Evolutionary conservation across 1,140 invertebrate species (phyloP), one percentile per base, ranked within the genome.

Genomic region (Hycleus phaleratus): DNA sequence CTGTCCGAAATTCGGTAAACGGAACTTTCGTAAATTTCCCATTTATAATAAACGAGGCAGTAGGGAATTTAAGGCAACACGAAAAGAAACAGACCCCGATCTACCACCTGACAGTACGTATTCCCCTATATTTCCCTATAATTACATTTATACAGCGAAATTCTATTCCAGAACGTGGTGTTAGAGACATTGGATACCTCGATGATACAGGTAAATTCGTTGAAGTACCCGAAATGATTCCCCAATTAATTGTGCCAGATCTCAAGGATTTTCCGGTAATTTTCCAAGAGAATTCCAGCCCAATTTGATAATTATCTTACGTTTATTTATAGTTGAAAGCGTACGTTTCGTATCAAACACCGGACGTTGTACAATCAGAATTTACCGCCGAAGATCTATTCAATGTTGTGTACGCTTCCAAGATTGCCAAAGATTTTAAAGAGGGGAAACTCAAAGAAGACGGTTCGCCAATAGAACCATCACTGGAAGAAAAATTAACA

Each of bases 191-290:
- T 7, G 88, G 87, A 25, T 81, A 81, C 49, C 64, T 64, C 9
- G 59, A 71, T 3, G 59, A 71, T 3, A 74, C 82, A 44, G 79
- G 80, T 11, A 75, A 77, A 60, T 90, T 81, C 73, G 73, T 85
- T 3, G 61, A 67, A 18, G 73, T 97, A 11, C 85, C 86, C n/a
- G 94, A 97, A 82, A 92, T 88, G 84, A 84, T 95, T 60, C 93
- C 94, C 8, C 88, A 97, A 71, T 69, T 97, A 10, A 84, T 98
- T 59, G 94, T 97, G 11, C 95, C 95, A 1, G 85, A 96, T 72
- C 75, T 98, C 3, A 85, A 81, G 63, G 83, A 78, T 58, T 92
- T 81, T 69, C 73, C 85, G 63, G 82, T 83, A 74, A 50, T 38
- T 55, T 26, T 47, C 32, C 45, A 18, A 39, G 38, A n/a, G n/a